Conservation (phyloP, 2,888 invertebrate genomes). For the Strigamia crassipes region DNA sequence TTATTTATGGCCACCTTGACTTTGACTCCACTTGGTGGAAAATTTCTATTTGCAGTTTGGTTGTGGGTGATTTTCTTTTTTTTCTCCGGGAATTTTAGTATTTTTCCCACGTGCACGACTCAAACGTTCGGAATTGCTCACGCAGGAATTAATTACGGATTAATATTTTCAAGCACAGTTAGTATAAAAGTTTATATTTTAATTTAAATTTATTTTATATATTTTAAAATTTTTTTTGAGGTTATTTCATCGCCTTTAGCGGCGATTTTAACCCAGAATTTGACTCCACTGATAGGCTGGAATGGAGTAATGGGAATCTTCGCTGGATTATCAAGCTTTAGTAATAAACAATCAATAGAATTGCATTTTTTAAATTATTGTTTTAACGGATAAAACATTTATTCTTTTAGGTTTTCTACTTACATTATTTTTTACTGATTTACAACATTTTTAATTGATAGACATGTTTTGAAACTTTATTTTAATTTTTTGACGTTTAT, state of each 20-base stretch:
- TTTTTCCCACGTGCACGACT: constrained; percentile 58
- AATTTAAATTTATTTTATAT: background rate
- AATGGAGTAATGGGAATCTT: constrained; percentile 56
- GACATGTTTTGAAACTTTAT: too few relatives aligned
- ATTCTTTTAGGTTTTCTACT: background rate
- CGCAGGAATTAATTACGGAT: constrained; percentile 56
- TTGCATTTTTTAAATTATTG: background rate
- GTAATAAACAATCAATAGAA: background rate
- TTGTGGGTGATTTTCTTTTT: constrained; percentile 57
- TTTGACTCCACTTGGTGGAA: constrained; percentile 54
- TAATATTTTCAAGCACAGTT: constrained; percentile 56
- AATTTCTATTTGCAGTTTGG: constrained; percentile 56
- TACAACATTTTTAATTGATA: background rate
- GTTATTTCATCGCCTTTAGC: constrained; percentile 51
- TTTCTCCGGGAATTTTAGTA: constrained; percentile 57
- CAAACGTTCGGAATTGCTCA: constrained; percentile 57
- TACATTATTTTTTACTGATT: background rate
- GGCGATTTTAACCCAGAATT: constrained; percentile 53
- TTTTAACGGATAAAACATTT: background rate
- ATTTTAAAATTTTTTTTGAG: constrained; percentile 43
- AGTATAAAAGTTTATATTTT: background rate
- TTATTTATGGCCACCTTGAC: constrained; percentile 53
- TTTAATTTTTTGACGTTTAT: too few relatives aligned
- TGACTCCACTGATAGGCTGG: constrained; percentile 55
- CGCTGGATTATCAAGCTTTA: constrained; percentile 51